Evolutionary conservation across 2,113 vertebrate species (phyloP), one percentile per base, ranked within the genome.

Genomic region (Fukomys damarensis): DNA sequence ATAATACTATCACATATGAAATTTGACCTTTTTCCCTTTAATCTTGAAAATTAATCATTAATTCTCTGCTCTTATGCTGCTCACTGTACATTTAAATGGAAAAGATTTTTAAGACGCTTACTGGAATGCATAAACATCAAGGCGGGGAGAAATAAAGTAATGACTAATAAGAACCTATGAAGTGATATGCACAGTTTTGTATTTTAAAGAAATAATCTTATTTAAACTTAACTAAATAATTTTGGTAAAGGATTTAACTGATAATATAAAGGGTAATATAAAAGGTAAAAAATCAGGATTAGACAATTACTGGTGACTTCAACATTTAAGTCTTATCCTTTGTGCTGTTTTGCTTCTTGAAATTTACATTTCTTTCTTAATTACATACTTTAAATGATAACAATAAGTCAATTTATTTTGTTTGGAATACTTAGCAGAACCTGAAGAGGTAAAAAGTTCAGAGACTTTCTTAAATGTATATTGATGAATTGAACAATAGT

Each of bases 401-500:
- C 58, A 59, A 54, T 8, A 74, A 14, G 79, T 92, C 74, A 91
- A 77, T 80, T 65, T 32, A 8, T 61, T 54, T 22, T 65, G 2
- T 85, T 77, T 68, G 80, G 22, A 72, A 89, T 89, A 83, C 2
- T 54, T 59, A 68, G 5, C 6, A 93, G 58, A 83, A 46, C 1
- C 9, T 43, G 49, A 93, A 89, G n/a, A 7, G 61, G 26, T 38
- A 77, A 12, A 70, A n/a, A 72, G 61, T 65, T 79, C 14, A 89
- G 77, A 68, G 4, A 66, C 0, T 17, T 1, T 70, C 14, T 22
- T 86, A 35, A 56, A 81, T 77, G 63, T 86, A 63, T 76, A 38
- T 77, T 96, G 93, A 61, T 94, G n/a, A 93, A 87, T 84, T 86
- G 12, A 77, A 2, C 41, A 35, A 20, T 49, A 72, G 13, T 41